These are phyloP conservation scores for Stigmatopora nigra DNA, from an alignment of 2,113 vertebrate genomes.

Conservation along the genomic window DNA sequence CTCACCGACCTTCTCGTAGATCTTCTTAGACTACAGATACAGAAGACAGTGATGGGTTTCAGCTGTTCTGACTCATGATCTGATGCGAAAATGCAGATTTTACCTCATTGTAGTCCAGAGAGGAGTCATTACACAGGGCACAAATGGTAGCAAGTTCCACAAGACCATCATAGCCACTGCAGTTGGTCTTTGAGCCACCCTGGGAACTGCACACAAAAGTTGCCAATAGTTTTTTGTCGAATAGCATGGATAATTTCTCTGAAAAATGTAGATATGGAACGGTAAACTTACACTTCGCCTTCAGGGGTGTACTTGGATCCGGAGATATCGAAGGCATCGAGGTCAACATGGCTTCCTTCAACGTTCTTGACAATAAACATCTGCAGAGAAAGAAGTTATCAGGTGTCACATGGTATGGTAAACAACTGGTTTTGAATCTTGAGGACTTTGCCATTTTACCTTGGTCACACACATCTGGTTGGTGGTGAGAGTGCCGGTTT, in stretches of 20 bases:
- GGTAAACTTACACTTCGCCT: conserved; percentile 85
- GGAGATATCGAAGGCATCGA: conserved; percentile 83
- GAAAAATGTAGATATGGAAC: neutral
- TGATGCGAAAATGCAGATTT: neutral
- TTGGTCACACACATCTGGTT: conserved; percentile 98
- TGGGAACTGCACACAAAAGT: conserved; percentile 64
- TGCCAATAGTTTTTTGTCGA: neutral
- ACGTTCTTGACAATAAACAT: conserved; percentile 84
- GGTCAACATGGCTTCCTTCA: conserved; percentile 74
- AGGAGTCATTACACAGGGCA: conserved; percentile 91
- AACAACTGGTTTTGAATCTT: neutral
- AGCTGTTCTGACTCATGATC: neutral
- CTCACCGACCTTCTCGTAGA: conserved; percentile 91
- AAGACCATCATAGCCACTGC: conserved; percentile 80
- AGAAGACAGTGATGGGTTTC: neutral
- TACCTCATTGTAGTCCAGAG: conserved; percentile 90
- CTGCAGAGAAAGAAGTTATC: conserved; percentile 50
- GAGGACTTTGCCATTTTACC: conserved; percentile 51
- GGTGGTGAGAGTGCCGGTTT: conserved; percentile 90
- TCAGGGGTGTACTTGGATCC: conserved; percentile 93
- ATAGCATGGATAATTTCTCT: neutral
- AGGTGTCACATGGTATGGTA: neutral
- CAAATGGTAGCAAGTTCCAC: conserved; percentile 89
- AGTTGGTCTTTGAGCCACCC: conserved; percentile 71
- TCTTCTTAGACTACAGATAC: conserved; percentile 75